phyloP scores from a whole-genome alignment of 2,797 vertebrate species.

The Champsocephalus gunnari region DNA sequence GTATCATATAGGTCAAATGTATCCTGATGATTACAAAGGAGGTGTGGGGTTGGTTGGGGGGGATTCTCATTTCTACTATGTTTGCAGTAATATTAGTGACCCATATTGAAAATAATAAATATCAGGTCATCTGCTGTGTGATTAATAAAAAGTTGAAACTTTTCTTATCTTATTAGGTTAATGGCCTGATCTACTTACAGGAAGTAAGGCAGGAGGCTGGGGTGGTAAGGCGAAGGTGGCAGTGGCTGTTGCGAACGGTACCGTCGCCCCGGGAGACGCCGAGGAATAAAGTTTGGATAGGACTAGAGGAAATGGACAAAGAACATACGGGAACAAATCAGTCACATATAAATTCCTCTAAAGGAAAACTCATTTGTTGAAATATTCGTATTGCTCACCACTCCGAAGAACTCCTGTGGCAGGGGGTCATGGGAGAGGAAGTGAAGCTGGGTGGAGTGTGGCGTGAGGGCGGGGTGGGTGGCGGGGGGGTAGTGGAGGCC shows the following conservation, averaged over 20 bases:
- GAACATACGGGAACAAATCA: conserved; percentile 8
- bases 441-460: conserved; percentile 92
- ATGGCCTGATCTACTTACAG: conserved; percentile 88
- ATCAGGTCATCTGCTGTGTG: not conserved
- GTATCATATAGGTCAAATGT: not conserved
- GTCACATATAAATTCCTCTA: not conserved
- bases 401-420: conserved; percentile 96
- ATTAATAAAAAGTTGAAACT: not conserved
- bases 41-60: not conserved
- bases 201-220: conserved; percentile 98
- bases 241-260: conserved; percentile 95
- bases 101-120: not conserved
- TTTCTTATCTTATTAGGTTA: not conserved
- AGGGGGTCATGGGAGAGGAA: conserved; percentile 96
- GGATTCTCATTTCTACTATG: not conserved
- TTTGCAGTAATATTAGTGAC: not conserved
- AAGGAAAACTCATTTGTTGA: not conserved
- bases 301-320: conserved; percentile 80
- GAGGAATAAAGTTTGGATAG: conserved; percentile 96
- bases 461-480: conserved; percentile 88
- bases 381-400: conserved; percentile 86
- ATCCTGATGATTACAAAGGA: not conserved
- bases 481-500: conserved; percentile 93
- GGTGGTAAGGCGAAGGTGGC: conserved; percentile 95
- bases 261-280: conserved; percentile 93